Base-by-base conservation (phyloP, 1,140 invertebrate genomes). In the Rhyzopertha dominica region DNA sequence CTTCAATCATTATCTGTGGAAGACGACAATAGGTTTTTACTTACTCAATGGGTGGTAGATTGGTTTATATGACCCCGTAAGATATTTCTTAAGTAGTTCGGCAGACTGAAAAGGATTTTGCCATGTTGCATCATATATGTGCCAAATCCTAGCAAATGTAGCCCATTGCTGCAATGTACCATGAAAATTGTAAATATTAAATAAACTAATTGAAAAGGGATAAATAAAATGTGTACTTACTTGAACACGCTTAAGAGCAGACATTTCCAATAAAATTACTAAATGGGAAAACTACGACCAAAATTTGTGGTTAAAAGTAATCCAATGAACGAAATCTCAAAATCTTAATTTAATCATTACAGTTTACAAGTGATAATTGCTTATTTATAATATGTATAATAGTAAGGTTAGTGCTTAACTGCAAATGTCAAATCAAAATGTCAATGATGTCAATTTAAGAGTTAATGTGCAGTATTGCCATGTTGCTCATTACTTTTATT, bases 41-140 rank as follows among this genome's bases (percentile, higher is more conserved):
- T 79, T 76, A 88, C 85, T 84, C 66, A 85, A 70, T 7, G 88
- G 83, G 72, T 91, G 85, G 66, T 90, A 96, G 37, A 97, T 92
- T 1, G 95, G 94, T 73, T 98, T 98, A 54, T 94, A 77, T 41
- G 78, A 55, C 13, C 95, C 95, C 72, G 81, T 77, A 31, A 98
- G 67, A 74, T 91, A 86, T 43, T 80, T 80, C 40, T 79, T 79
- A 41, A 98, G 77, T 31, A 84, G 48, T 28, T 73, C 53, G 7
- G 90, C 90, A 28, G 88, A 87, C 40, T 82, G 62, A 62, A 86
- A 92, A 10, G 93, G 93, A 74, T 97, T 94, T 74, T 98, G 95
- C 85, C 90, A 93, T 65, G 84, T 84, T 36, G 90, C 91, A 77
- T 98, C 94, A 66, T 82, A 98, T 38, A 98, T 62, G 71, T 94